Base-by-base conservation (phyloP, 1,140 invertebrate genomes). In the Lamellibrachia luymesi region DNA sequence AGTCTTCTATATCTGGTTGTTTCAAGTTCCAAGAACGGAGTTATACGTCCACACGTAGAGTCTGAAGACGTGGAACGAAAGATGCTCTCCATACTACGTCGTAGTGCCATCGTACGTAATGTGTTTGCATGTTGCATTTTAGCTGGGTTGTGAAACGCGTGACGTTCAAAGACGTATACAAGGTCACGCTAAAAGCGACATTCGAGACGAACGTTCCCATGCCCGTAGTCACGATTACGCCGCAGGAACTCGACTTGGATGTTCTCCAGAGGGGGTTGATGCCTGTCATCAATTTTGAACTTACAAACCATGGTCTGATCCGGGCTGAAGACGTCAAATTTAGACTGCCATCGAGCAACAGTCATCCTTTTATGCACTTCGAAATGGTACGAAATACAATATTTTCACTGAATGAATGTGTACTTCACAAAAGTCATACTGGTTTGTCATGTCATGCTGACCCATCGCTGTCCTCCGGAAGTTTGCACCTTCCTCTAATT, bases 261-360 rank as follows among this genome's bases (percentile, higher is more conserved):
- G 92, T 93, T 10, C 93, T 93, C 22, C 94, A 95, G 91, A 90
- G 90, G 49, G 94, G 93, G 2, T 50, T 93, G 56, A 91, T 51
- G 25, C 91, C 93, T 50, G 92, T 51, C 17, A 93, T 95, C 4
- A 52, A 94, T 5, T 94, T 95, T 91, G 93, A 80, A 22, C 92
- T 94, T 8, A 94, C 93, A 51, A 95, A 95, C 91, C 94, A 95
- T 80, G 94, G 94, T 17, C 93, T 95, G 8, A 95, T 95, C 22
- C 80, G 94, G 38, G 94, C 94, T 52, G 93, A 94, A 56, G 93
- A 94, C 92, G 90, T 94, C 6, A 90, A 93, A 49, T 94, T 95
- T 92, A 22, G 90, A 22, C 91, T 95, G 50, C 94, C 94, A 27
- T 90, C 52, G 51, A 13, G 89, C 7, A 64, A 91, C 25, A 56